These are phyloP conservation scores for Eupithecia inturbata DNA, from an alignment of 2,888 invertebrate species.

Conservation along the genomic window DNA sequence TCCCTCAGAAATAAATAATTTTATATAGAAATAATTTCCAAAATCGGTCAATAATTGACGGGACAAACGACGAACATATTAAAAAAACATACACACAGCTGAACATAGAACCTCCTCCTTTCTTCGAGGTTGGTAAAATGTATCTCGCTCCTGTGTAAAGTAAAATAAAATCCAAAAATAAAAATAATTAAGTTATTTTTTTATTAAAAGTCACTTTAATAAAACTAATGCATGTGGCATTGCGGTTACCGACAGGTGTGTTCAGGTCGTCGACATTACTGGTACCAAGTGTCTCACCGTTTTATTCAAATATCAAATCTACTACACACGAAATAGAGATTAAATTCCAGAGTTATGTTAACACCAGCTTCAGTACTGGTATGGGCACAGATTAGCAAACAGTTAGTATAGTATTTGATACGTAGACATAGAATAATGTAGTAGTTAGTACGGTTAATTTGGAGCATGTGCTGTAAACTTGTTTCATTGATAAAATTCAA, in stretches of 20 bases:
- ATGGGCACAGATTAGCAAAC: not conserved
- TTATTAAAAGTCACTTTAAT: slow-evolving; percentile 46
- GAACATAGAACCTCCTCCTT: too few species aligned
- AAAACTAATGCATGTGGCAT: slow-evolving; percentile 61
- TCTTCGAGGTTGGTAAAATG: too few species aligned
- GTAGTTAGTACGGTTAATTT: slow-evolving; percentile 21
- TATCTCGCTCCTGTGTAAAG: not conserved
- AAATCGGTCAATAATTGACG: too few species aligned
- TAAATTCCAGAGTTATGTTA: slow-evolving; percentile 26
- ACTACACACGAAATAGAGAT: slow-evolving; percentile 9
- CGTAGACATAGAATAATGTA: slow-evolving; percentile 16
- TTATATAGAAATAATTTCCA: too few species aligned
- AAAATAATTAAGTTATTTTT: slow-evolving; percentile 19
- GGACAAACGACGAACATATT: too few species aligned
- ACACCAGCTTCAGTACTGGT: slow-evolving; percentile 23
- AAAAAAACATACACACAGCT: too few species aligned
- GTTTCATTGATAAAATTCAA: slow-evolving; percentile 34
- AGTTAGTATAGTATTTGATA: slow-evolving; percentile 11
- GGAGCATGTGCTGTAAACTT: slow-evolving; percentile 34
- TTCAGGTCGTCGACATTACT: slow-evolving; percentile 69
- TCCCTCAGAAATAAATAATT: too few species aligned
- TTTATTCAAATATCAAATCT: slow-evolving; percentile 40
- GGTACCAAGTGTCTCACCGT: slow-evolving; percentile 47
- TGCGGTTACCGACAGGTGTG: slow-evolving; percentile 69
- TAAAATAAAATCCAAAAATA: too few species aligned